Conservation (phyloP, 2,113 vertebrate species). For the Paramormyrops kingsleyae region DNA sequence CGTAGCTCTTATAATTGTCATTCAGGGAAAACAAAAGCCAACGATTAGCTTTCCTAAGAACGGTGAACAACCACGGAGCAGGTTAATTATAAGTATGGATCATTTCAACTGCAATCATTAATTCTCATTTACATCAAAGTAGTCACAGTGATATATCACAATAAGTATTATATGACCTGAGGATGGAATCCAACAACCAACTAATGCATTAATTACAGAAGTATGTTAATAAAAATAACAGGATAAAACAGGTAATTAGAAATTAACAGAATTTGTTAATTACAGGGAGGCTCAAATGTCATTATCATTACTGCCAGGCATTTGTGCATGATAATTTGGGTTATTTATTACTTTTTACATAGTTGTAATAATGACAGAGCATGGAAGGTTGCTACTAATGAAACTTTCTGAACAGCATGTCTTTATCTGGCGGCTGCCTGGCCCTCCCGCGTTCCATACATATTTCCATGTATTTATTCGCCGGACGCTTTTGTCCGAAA, state of each 20-base stretch:
- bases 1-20: not conserved
- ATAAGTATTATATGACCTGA: conserved; percentile 10
- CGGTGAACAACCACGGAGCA: not conserved
- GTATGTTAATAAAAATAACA: conserved; percentile 4
- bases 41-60: not conserved
- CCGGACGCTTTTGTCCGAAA: not conserved
- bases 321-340: not conserved
- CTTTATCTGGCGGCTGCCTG: not conserved
- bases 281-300: conserved; percentile 6
- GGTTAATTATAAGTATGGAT: conserved; percentile 1
- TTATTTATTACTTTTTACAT: not conserved
- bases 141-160: not conserved
- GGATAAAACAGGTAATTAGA: conserved; percentile 8
- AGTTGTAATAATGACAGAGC: not conserved
- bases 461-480: not conserved
- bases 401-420: not conserved
- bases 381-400: not conserved
- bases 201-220: conserved; percentile 11
- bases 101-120: conserved; percentile 2
- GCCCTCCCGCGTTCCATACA: not conserved
- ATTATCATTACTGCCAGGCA: not conserved
- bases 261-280: conserved; percentile 9
- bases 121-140: conserved; percentile 12
- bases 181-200: not conserved
- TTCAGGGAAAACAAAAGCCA: not conserved